phyloP scores from a whole-genome alignment of 1,140 invertebrate species.

The Caerostris darwini region DNA sequence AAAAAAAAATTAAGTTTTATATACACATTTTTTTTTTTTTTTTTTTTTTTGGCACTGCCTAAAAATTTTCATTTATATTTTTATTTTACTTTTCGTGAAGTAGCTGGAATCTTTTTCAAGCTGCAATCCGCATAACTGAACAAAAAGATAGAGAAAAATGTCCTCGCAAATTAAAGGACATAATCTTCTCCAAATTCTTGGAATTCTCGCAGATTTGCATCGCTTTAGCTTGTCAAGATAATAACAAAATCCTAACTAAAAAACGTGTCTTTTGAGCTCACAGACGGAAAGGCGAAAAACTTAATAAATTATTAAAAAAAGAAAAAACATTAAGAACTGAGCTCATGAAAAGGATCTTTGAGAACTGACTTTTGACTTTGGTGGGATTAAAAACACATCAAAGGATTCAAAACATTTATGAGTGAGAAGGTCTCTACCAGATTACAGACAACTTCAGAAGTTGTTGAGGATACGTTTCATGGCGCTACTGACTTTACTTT shows the following conservation, averaged over 20 bases:
- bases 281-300: too few relatives aligned
- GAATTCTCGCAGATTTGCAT: not conserved
- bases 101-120: too few relatives aligned
- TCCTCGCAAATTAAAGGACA: not conserved
- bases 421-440: not conserved
- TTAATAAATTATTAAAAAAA: too few relatives aligned
- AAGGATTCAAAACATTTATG: not conserved
- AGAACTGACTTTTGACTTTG: not conserved
- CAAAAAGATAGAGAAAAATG: too few relatives aligned
- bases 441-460: not conserved
- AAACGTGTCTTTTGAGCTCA: not conserved
- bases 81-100: too few relatives aligned
- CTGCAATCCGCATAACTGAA: too few relatives aligned
- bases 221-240: not conserved
- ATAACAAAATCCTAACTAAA: not conserved
- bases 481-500: not conserved
- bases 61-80: too few relatives aligned
- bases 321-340: not conserved
- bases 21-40: too few relatives aligned
- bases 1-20: too few relatives aligned
- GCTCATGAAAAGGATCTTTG: not conserved
- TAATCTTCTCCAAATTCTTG: not conserved
- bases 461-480: too few relatives aligned
- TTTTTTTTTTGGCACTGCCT: too few relatives aligned
- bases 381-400: slow-evolving; percentile 9